Evolutionary conservation across 2,888 invertebrate genomes (phyloP), one percentile per base, ranked within the genome.

Genomic region (Hylaea fasciaria): DNA sequence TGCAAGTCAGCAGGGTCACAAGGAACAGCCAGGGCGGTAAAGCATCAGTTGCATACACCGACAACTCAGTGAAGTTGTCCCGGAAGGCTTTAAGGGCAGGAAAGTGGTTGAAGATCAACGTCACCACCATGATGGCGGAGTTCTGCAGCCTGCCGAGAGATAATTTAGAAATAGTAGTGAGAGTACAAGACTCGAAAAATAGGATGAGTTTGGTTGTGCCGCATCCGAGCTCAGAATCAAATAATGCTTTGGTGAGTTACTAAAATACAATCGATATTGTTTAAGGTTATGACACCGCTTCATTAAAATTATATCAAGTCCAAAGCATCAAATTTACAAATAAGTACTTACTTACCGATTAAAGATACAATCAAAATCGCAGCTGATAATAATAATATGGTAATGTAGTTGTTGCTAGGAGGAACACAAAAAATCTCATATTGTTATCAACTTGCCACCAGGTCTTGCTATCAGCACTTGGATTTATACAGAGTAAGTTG

Each of bases 101-200:
- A 4, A 94, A 93, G 49, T 97, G 96, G 96, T 87, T 96, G 66
- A 94, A 94, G 71, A 89, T 97, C 50, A 96, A 97, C 74, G 92
- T 97, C 8, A 95, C 95, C 45, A 94, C 94, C 46, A 94, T 96
- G 88, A 95, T 97, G 37, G 93, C 94, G 48, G 95, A 96, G 72
- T 97, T 97, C 95, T 95, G 96, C 82, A 94, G 94, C 68, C 93
- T 95, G 80, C 95, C 95, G 2, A 91, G 95, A 57, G 95, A 95
- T 73, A 96, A 95, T 80, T 94, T 95, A 73, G 97, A 96, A 41
- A 94, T 97, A 73, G 94, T 96, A 17, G 93, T 97, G 70, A 95
- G 95, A 84, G 94, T 94, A 70, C 93, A 93, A 77, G 94, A 93
- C 81, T 93, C 93, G 66, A 94, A 88, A 86, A 88, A 84, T 82